phyloP scores from a whole-genome alignment of 2,113 vertebrate species.

The Cinclus cinclus region DNA sequence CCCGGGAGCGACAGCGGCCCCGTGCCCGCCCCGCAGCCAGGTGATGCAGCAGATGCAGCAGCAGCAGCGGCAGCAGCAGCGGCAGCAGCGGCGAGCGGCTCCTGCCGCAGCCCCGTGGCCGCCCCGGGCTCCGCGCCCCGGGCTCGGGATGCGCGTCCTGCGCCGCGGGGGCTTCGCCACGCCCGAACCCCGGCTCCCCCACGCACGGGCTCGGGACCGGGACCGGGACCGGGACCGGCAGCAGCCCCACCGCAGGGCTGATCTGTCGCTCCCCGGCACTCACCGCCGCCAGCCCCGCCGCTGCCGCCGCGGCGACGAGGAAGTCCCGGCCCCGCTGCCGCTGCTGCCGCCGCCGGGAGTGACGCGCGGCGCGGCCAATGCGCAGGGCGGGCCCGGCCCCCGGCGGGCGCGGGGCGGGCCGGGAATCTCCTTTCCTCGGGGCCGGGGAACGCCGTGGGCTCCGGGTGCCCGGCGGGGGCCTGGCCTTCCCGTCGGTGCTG shows the following conservation, averaged over 20 bases:
- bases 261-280: background rate
- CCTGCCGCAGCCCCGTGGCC: background rate
- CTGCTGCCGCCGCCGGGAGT: background rate
- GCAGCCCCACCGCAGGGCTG: no score
- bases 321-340: background rate
- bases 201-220: rapidly evolving
- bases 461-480: rapidly evolving
- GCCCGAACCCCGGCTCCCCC: background rate
- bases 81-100: background rate
- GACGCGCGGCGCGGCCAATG: slow-evolving; percentile 33
- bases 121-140: no score
- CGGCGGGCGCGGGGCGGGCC: background rate
- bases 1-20: background rate
- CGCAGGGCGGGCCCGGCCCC: background rate
- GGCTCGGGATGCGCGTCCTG: background rate
- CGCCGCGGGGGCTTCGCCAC: background rate
- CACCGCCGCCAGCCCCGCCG: background rate
- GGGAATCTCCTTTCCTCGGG: background rate
- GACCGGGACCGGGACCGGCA: no score
- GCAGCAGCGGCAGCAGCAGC: background rate
- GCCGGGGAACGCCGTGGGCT: background rate
- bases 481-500: rapidly evolving
- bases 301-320: background rate
- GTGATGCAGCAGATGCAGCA: background rate
- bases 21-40: background rate